phyloP scores from a whole-genome alignment of 2,113 vertebrate genomes.

The Dromaius novaehollandiae region DNA sequence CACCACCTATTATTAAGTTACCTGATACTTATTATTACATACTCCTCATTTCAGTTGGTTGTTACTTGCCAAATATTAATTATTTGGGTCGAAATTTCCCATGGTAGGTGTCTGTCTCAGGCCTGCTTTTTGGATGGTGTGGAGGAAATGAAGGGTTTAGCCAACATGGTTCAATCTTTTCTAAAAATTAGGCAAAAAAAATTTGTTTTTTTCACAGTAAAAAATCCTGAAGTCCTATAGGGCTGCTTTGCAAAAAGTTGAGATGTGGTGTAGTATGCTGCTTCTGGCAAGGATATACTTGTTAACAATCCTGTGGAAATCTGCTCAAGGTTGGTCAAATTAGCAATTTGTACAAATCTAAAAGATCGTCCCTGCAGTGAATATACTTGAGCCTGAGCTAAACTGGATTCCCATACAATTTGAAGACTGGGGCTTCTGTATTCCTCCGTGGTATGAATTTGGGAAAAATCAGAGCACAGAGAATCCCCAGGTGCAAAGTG shows the following conservation, averaged over 20 bases:
- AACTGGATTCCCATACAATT: neutral
- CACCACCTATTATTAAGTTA: constrained; percentile 58
- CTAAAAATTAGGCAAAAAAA: neutral
- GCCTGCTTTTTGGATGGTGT: neutral
- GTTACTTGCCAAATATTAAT: constrained; percentile 48
- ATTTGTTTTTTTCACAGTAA: neutral
- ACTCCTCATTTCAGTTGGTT: neutral
- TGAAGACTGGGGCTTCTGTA: neutral
- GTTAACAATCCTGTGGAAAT: neutral
- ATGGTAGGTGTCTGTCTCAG: neutral
- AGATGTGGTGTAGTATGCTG: neutral
- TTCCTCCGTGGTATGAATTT: neutral
- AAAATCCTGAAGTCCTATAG: neutral
- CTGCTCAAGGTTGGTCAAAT: neutral
- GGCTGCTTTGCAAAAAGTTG: neutral
- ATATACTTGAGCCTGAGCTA: neutral
- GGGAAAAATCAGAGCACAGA: neutral
- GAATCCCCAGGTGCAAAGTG: neutral
- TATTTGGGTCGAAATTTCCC: constrained; percentile 53
- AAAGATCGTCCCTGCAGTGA: neutral
- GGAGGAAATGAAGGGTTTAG: neutral
- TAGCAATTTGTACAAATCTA: neutral
- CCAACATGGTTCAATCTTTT: neutral
- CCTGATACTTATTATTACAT: constrained; percentile 31
- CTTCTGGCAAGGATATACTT: neutral